phyloP scores from a whole-genome alignment of 2,888 invertebrate genomes.

The Epiblema foenella region DNA sequence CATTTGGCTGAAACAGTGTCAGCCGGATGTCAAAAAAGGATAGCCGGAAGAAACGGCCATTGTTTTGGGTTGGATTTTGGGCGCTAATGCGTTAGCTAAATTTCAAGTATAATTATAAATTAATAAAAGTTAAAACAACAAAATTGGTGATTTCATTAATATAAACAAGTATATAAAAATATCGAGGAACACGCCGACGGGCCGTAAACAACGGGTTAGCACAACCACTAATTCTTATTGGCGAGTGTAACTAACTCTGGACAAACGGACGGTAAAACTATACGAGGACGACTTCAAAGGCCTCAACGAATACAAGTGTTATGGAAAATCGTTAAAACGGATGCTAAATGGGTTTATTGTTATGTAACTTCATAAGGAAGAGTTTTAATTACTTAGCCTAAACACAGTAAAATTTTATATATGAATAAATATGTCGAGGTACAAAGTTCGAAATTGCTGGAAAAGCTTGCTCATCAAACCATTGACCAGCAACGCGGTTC shows the following conservation, averaged over 20 bases:
- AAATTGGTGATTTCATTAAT: too few relatives aligned
- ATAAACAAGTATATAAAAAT: too few relatives aligned
- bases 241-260: slow-evolving; percentile 7
- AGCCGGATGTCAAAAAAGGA: too few relatives aligned
- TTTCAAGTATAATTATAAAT: too few relatives aligned
- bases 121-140: too few relatives aligned
- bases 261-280: slow-evolving; percentile 18
- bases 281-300: slow-evolving; percentile 24
- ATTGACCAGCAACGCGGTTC: too few relatives aligned
- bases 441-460: too few relatives aligned
- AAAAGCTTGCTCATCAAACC: too few relatives aligned
- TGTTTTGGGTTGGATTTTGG: too few relatives aligned
- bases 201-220: slow-evolving; percentile 22
- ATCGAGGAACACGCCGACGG: neutral
- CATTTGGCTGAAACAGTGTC: too few relatives aligned
- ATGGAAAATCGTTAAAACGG: slow-evolving; percentile 21
- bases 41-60: too few relatives aligned
- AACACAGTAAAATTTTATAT: slow-evolving; percentile 3
- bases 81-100: too few relatives aligned
- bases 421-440: neutral
- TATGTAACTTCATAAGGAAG: slow-evolving; percentile 29
- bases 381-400: slow-evolving; percentile 8
- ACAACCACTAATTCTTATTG: slow-evolving; percentile 14
- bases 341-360: slow-evolving; percentile 24
- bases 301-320: slow-evolving; percentile 24